Conservation (phyloP, 2,797 vertebrate genomes). For the Loris lydekkerianus region DNA sequence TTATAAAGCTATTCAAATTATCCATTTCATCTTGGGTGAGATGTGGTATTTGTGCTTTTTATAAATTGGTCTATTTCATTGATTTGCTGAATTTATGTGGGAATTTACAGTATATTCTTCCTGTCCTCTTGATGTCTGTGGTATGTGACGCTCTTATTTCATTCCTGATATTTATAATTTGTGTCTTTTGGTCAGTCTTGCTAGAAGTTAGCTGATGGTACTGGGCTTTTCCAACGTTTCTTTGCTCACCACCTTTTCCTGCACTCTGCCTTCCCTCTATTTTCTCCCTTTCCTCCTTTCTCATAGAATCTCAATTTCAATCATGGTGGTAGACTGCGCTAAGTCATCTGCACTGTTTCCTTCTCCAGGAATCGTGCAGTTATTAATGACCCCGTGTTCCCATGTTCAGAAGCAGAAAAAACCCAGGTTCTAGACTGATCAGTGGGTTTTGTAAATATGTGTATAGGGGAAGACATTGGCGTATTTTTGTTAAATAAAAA, state of each 20-base stretch:
- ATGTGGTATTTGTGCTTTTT: not conserved
- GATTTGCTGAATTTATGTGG: not conserved
- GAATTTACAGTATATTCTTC: not conserved
- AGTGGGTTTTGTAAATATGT: constrained; percentile 76
- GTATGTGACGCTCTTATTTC: not conserved
- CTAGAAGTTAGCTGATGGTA: not conserved
- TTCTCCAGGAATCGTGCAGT: constrained; percentile 71
- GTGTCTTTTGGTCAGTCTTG: not conserved
- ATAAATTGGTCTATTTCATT: not conserved
- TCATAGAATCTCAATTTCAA: not conserved
- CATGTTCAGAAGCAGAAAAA: constrained; percentile 78
- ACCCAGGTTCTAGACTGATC: constrained; percentile 67
- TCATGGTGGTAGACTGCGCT: constrained; percentile 10
- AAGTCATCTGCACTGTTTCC: constrained; percentile 67
- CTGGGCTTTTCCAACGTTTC: not conserved
- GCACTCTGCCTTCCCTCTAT: not conserved
- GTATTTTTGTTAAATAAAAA: constrained; percentile 63
- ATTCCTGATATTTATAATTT: not conserved
- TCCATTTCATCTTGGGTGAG: not conserved
- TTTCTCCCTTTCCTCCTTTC: not conserved
- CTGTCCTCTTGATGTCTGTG: not conserved
- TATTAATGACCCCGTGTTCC: constrained; percentile 73
- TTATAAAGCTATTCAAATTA: not conserved
- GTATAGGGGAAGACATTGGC: constrained; percentile 73
- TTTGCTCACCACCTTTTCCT: not conserved